Evolutionary conservation across 2,888 invertebrate species (phyloP), one percentile per base, ranked within the genome.

Genomic region (Punctoribates punctum): DNA sequence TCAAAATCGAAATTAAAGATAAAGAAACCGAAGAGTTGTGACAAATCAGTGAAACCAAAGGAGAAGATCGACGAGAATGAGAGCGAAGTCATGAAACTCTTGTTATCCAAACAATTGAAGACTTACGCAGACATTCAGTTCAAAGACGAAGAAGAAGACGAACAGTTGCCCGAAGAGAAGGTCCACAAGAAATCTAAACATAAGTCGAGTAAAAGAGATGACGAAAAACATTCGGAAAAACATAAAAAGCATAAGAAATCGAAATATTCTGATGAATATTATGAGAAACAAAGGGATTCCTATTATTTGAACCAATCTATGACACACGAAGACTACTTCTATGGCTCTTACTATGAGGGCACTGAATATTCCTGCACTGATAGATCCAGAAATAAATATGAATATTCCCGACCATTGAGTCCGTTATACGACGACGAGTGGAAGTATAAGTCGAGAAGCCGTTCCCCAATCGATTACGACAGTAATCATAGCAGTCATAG

Each of bases 311-410:
- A 3, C 4, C 15, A 20, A 23, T 70, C 42, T 42, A 42, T 13
- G 17, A 1, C 15, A 42, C 70, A 70, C 23, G 70, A 70, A 42
- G 70, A 70, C 70, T 70, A 70, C 70, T 70, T 42, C n/a, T 70
- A 70, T 20, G 70, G 70, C 23, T 70, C 70, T 17, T 70, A 70
- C 38, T 70, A 42, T n/a, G 70, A 70, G 23, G 70, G 70, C 1
- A 42, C n/a, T n/a, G 42, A 38, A 60, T 8, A 65, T 15, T 20
- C n/a, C 9, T 20, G n/a, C n/a, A n/a, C 65, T 1, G 3, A 5
- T 5, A 20, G 34, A 1, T 34, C 65, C 25, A 65, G 34, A 15
- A 65, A 15, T 20, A 38, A 46, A 70, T 34, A 34, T 34, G 27
- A 60, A 8, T 34, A 38, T 8, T 70, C 70, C 9, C n/a, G 70